These are phyloP conservation scores for Eclectus roratus DNA, from an alignment of 2,113 vertebrate genomes.

Conservation along the genomic window DNA sequence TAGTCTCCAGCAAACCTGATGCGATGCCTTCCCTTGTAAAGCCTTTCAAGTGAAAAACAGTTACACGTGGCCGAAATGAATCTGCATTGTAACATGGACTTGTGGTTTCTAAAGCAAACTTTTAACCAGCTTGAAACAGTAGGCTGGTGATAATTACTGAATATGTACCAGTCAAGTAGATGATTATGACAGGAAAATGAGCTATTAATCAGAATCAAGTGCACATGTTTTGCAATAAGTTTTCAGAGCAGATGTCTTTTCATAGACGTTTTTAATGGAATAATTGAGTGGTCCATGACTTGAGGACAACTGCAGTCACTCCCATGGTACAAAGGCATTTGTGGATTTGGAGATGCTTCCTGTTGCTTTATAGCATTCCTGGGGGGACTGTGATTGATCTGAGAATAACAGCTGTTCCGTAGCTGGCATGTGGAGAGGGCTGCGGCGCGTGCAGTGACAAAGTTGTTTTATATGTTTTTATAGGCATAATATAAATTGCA, in stretches of 20 bases:
- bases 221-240: neutral
- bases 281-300: neutral
- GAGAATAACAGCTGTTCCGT: neutral
- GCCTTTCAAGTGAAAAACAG: neutral
- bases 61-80: neutral
- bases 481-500: neutral
- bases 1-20: neutral
- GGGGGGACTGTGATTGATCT: neutral
- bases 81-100: neutral
- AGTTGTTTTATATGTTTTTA: neutral
- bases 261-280: neutral
- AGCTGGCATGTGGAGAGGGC: neutral
- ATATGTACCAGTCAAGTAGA: neutral
- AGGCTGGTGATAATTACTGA: neutral
- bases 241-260: neutral
- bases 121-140: neutral
- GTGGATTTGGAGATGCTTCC: neutral
- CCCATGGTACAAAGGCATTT: neutral
- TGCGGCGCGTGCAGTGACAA: accelerated
- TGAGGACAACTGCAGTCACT: neutral
- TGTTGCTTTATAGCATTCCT: neutral
- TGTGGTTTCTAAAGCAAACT: conserved; percentile 18
- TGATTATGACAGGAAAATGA: conserved; percentile 1
- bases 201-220: neutral
- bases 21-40: neutral